Conservation (phyloP, 2,888 invertebrate genomes). For the Panorpa germanica region DNA sequence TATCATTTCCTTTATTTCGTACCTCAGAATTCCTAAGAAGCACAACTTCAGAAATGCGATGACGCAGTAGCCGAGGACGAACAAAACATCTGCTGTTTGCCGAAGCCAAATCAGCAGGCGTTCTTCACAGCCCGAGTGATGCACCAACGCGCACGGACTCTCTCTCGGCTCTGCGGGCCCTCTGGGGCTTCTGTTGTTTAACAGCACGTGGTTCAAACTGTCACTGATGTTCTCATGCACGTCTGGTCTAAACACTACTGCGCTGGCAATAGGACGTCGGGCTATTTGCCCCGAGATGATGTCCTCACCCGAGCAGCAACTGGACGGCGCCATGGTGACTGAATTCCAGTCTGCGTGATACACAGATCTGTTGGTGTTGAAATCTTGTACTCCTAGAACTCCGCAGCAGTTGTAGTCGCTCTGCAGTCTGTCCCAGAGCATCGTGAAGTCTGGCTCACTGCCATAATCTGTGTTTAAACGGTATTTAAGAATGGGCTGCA, state of each 20-base stretch:
- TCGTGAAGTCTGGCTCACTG: conserved; percentile 48
- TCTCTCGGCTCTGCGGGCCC: conserved; percentile 23
- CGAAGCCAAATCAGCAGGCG: conserved; percentile 53
- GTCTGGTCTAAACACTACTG: conserved; percentile 14
- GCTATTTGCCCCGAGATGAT: conserved; percentile 14
- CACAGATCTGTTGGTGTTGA: too few relatives aligned
- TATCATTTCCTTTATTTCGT: conserved; percentile 82
- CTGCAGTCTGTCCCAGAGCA: conserved; percentile 61
- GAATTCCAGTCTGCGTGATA: too few relatives aligned
- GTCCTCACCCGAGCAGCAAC: conserved; percentile 14
- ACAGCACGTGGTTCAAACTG: too few relatives aligned
- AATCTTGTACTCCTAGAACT: conserved; percentile 36
- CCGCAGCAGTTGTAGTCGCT: conserved; percentile 63
- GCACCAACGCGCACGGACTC: conserved; percentile 26
- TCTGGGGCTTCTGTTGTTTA: too few relatives aligned
- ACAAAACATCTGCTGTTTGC: conserved; percentile 61
- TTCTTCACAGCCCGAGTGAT: conserved; percentile 49
- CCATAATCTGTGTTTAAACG: conserved; percentile 50
- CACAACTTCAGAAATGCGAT: conserved; percentile 77
- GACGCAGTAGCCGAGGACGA: conserved; percentile 71
- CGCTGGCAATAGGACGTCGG: conserved; percentile 14
- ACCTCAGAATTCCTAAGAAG: conserved; percentile 70
- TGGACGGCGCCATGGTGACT: too few relatives aligned
- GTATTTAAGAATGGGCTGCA: conserved; percentile 40
- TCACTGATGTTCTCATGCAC: too few relatives aligned